Percentiles rank a stretch among this genome's conserved stretches.
Evolutionary conservation across 2,888 invertebrate genomes (phyloP).

Genomic region (Cosmopolites sordidus): DNA sequence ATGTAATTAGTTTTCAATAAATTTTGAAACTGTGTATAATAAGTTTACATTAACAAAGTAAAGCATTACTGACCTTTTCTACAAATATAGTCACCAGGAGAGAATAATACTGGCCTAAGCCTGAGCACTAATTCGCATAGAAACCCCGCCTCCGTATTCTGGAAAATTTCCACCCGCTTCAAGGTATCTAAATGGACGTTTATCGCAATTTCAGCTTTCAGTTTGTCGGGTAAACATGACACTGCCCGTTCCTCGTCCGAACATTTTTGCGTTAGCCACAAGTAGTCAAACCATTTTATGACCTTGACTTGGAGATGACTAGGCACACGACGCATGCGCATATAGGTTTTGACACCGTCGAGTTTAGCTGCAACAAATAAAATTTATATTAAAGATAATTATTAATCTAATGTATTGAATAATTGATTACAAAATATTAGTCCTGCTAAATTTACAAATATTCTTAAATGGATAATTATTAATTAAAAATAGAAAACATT

Average conservation of each 20-base stretch:
- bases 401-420: too few species aligned
- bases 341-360: constrained; percentile 97
- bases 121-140: constrained; percentile 94
- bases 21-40: too few species aligned
- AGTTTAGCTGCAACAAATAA: constrained; percentile 83
- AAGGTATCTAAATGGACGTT: constrained; percentile 98
- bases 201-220: constrained; percentile 98
- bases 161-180: constrained; percentile 97
- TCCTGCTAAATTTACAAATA: too few species aligned
- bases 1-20: too few species aligned
- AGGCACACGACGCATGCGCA: constrained; percentile 94
- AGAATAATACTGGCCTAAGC: constrained; percentile 92
- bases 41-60: neutral
- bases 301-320: constrained; percentile 94
- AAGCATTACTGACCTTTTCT: constrained; percentile 93
- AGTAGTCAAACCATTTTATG: constrained; percentile 99
- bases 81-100: constrained; percentile 98
- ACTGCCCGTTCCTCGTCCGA: constrained; percentile 96
- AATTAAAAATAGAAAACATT: too few species aligned
- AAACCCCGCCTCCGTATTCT: constrained; percentile 98
- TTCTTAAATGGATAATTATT: too few species aligned
- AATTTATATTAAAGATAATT: too few species aligned
- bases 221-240: constrained; percentile 92
- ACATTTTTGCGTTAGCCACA: constrained; percentile 98
- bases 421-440: too few species aligned